Percentiles rank a stretch among this genome's conserved stretches.
Conservation (phyloP, 2,888 invertebrate genomes). For the Melanchra persicariae region DNA sequence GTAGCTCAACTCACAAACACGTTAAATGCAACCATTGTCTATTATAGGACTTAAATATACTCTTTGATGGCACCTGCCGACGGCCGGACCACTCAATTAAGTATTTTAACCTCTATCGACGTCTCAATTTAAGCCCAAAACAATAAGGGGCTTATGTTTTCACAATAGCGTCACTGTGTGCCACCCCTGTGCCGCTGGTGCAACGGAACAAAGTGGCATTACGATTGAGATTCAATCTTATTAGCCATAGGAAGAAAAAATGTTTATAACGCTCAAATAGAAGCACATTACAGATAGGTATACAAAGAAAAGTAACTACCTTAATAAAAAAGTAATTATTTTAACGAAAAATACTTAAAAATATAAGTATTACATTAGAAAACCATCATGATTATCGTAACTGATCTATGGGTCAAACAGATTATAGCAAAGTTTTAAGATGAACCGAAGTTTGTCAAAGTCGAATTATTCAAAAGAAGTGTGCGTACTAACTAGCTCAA, state of each 20-base stretch:
- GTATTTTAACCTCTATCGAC: slow-evolving; percentile 8
- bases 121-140: slow-evolving; percentile 4
- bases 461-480: too few species aligned
- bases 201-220: slow-evolving; percentile 3
- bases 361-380: too few species aligned
- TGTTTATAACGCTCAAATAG: too few species aligned
- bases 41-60: neutral
- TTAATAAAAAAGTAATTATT: too few species aligned
- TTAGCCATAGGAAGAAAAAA: slow-evolving; percentile 1
- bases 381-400: too few species aligned
- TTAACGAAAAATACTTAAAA: too few species aligned
- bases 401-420: too few species aligned
- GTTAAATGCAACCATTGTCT: neutral
- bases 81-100: slow-evolving; percentile 7
- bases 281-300: too few species aligned
- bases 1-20: neutral
- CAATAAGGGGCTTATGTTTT: slow-evolving; percentile 35
- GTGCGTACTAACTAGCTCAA: too few species aligned
- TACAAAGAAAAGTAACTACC: too few species aligned
- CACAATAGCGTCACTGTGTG: slow-evolving; percentile 4
- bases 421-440: too few species aligned
- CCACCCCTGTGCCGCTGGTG: neutral
- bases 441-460: too few species aligned
- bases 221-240: slow-evolving; percentile 11
- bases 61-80: neutral